Base-by-base conservation (phyloP, 2,888 invertebrate species). In the Zele albiditarsus region DNA sequence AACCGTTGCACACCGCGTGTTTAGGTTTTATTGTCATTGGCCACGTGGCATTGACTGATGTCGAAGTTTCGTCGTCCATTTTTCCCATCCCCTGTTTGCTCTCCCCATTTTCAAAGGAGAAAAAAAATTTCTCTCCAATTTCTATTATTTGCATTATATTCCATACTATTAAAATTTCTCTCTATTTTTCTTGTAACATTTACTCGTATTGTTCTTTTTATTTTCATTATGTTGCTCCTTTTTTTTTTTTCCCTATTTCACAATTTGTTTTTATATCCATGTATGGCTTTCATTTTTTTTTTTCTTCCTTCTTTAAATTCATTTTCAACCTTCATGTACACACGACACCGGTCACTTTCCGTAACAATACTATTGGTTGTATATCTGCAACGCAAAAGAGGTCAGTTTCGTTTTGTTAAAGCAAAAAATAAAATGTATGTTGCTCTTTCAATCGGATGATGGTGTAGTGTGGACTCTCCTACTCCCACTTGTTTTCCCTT, bases 41-140 rank as follows among this genome's bases (percentile, higher is more conserved):
- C 84, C 83, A 84, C 84, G 84, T 84, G 84, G 81, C 83, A 77
- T 38, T 20, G 75, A 80, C 83, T 83, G 83, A 80, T 77, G 66
- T 65, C 70, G 65, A 65, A 25, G 28, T 28, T 63, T 65, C 12
- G 16, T 31, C 42, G 16, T 31, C 65, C 27, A 31, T 42, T 57
- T 28, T 27, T 60, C 46, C 28, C 68, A 46, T 58, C 76, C 33
- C 33, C 12, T 77, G 77, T 62, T 42, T 60, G 6, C 67, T 23
- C 65, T 73, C 76, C 76, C 78, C 57, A 25, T 58, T 46, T 14
- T n/a, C 46, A n/a, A n/a, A 38, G 38, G 38, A 8, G 12, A 38
- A 38, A 3, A 46, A 49, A 46, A 49, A 49, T 49, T 31, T 33
- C 33, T 12, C n/a, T 27, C n/a, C 10, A 2, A 46, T 49, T 67